Evolutionary conservation across 1,140 invertebrate genomes (phyloP), one percentile per base, ranked within the genome.

Genomic region (Colletes gigas): DNA sequence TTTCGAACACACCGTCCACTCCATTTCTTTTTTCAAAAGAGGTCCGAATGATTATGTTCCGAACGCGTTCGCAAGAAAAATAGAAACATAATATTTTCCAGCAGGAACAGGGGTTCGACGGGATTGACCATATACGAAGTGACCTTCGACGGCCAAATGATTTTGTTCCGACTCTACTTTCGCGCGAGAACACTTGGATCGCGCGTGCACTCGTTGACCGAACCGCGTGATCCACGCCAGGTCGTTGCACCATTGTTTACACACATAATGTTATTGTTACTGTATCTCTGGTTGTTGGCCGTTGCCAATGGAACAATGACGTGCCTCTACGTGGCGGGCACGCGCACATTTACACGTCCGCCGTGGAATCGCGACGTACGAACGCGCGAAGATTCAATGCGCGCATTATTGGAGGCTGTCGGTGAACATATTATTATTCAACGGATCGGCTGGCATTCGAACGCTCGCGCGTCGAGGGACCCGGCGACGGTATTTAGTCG

Each of bases 201-300:
- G 62, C 50, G 21, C 57, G 10, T 21, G 50, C 73, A 19, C 74
- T 77, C 65, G 44, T 41, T 69, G 74, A 59, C 21, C 74, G 44
- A 21, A 17, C 15, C 54, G 55, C 41, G 54, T 39, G 65, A 77
- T 69, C 44, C 19, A 14, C 44, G 17, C 14, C 69, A 54, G 74
- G 81, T 83, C 85, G 47, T 78, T 83, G 74, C 52, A 83, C 77
- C 72, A 80, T 86, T 83, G 82, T 81, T 83, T 76, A 77, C 57
- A 57, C 78, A 17, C 78, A 70, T 80, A 78, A 85, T 85, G 71
- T 84, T 85, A 85, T 83, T 87, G 66, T 79, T 69, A 44, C 67
- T 63, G 59, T 83, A 83, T 85, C 83, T 83, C 82, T 83, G 30
- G 81, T 75, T 73, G 75, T 70, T 39, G 60, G 39, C 47, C 74